Conservation (phyloP, 2,113 vertebrate genomes). For the Xyrauchen texanus region DNA sequence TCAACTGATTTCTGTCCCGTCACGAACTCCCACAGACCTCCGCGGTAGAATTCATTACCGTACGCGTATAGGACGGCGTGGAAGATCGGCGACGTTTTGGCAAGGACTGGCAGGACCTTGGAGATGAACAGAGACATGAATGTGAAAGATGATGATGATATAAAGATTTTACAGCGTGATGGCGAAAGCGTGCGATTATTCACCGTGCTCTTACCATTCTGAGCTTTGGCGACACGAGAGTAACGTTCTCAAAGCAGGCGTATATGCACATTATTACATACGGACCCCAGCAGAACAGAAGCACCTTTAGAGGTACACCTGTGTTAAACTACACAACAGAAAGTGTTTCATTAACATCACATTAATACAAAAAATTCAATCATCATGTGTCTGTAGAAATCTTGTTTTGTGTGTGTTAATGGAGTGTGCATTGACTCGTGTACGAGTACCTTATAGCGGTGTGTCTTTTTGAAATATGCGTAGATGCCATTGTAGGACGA, state of each 20-base stretch:
- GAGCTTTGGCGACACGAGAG: conserved; percentile 80
- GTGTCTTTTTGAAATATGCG: conserved; percentile 85
- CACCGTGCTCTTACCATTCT: conserved; percentile 80
- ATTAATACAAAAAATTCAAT: too few relatives aligned
- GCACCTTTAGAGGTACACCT: conserved; percentile 76
- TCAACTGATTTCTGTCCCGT: conserved; percentile 81
- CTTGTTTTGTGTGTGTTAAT: too few relatives aligned
- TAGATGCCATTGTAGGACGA: conserved; percentile 82
- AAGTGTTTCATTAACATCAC: too few relatives aligned
- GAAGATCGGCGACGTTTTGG: conserved; percentile 84
- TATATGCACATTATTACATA: conserved; percentile 86
- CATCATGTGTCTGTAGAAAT: too few relatives aligned
- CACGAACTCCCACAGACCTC: conserved; percentile 86
- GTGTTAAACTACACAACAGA: conserved; percentile 97
- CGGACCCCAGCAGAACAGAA: conserved; percentile 90
- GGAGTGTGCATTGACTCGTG: background rate
- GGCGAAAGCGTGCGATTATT: background rate
- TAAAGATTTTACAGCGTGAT: background rate
- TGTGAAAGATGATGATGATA: background rate
- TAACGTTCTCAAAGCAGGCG: conserved; percentile 78
- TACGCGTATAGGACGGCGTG: conserved; percentile 87
- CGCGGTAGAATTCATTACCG: conserved; percentile 83
- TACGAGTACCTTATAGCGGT: conserved; percentile 73
- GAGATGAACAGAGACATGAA: background rate
- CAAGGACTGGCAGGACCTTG: conserved; percentile 87